Evolutionary conservation across 2,113 vertebrate genomes (phyloP), one percentile per base, ranked within the genome.

Genomic region (Gambusia affinis): DNA sequence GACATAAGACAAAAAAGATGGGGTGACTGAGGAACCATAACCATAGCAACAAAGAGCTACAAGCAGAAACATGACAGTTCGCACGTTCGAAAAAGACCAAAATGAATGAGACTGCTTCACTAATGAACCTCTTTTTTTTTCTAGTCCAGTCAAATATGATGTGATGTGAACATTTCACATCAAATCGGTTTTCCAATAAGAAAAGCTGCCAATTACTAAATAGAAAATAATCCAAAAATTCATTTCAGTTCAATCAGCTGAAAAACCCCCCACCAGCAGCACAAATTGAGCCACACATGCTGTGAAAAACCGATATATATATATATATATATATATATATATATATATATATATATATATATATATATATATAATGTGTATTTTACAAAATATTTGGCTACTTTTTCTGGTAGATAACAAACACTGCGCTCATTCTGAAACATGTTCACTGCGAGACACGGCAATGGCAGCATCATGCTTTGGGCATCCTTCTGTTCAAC

Each of bases 1-100:
- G 71, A 77, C 86, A 81, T 86, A 81, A 87, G 78, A 89, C 82
- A 86, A 90, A 87, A 57, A 57, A 57, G 51, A n/a, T 57, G 51
- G 57, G 51, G 31, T 70, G 82, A 78, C 67, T 63, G 57, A 75
- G 71, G 76, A 71, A 75, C 69, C 68, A 90, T 88, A 87, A 79
- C 88, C 90, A 89, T 89, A 75, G 89, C 80, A 93, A 92, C 85
- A 75, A 76, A 85, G 79, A 82, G 66, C 81, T 66, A 61, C 6
- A 68, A 73, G 78, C 57, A 33, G 75, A 77, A 77, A 85, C 83
- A 85, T 64, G 84, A 81, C 87, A 85, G 69, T 84, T 82, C 81
- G 73, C 64, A 57, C 78, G 39, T 42, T 42, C 78, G 75, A 81
- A 84, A 83, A 72, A 79, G 90, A 87, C 79, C 82, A 73, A 79